These are phyloP conservation scores for Oostethus manadensis DNA, from an alignment of 2,113 vertebrate genomes.

Conservation along the genomic window DNA sequence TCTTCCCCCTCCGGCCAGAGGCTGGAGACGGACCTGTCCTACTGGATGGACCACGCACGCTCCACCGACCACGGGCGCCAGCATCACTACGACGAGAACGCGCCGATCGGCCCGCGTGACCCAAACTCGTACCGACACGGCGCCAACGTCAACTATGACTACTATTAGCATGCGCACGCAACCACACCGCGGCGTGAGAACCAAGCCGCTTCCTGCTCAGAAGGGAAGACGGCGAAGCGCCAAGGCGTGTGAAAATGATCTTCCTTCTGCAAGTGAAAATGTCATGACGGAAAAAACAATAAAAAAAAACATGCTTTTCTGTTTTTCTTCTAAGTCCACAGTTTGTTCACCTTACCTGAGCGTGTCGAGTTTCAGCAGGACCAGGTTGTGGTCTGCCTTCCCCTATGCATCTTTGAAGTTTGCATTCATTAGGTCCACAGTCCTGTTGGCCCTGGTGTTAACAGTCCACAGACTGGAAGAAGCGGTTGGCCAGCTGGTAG, in stretches of 20 bases:
- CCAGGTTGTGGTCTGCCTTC: too few species aligned
- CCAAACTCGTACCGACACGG: slow-evolving; percentile 76
- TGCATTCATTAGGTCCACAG: too few species aligned
- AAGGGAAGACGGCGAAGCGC: not conserved
- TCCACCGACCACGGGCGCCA: slow-evolving; percentile 80
- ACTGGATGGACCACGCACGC: slow-evolving; percentile 81
- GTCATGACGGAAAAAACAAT: slow-evolving; percentile 24
- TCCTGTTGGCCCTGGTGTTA: too few species aligned
- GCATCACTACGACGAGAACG: slow-evolving; percentile 88
- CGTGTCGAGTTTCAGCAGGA: too few species aligned
- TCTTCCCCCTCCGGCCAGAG: slow-evolving; percentile 69
- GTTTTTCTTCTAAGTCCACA: not conserved
- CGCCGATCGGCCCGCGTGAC: slow-evolving; percentile 76
- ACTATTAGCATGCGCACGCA: slow-evolving; percentile 73
- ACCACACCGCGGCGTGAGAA: not conserved
- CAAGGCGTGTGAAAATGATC: not conserved
- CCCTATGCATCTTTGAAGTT: too few species aligned
- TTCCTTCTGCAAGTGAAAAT: not conserved
- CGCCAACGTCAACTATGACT: slow-evolving; percentile 88
- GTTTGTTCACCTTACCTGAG: not conserved
- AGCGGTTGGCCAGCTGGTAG: too few species aligned
- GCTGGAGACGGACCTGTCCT: slow-evolving; percentile 86
- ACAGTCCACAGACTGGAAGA: too few species aligned
- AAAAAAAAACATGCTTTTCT: slow-evolving; percentile 30
- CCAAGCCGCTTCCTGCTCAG: not conserved